These are phyloP conservation scores for Linepithema humile DNA, from an alignment of 1,140 invertebrate species.

Conservation along the genomic window DNA sequence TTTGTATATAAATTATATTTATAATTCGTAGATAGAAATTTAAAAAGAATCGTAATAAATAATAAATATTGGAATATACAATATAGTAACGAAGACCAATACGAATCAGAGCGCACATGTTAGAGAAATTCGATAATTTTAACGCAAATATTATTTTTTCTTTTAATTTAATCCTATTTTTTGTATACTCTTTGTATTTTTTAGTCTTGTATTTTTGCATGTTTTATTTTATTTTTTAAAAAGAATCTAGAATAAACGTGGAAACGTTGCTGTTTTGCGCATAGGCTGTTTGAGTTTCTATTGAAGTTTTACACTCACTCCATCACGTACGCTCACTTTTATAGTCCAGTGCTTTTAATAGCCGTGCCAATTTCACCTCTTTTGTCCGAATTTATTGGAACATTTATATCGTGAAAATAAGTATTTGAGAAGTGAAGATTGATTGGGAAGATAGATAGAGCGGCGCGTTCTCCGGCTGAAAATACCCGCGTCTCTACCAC, in stretches of 20 bases:
- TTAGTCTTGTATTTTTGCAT: no score
- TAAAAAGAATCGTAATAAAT: not conserved
- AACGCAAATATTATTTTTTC: no score
- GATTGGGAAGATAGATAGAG: not conserved
- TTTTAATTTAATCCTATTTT: no score
- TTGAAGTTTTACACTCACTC: no score
- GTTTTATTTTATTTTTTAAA: no score
- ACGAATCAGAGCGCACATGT: not conserved
- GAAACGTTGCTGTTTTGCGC: no score
- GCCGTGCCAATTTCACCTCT: not conserved
- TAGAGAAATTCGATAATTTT: no score
- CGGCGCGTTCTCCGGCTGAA: not conserved
- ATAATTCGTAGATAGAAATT: not conserved
- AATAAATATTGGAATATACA: not conserved
- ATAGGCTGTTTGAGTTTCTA: no score
- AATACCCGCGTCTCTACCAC: slow-evolving; percentile 24
- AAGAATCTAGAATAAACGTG: no score
- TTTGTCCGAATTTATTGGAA: not conserved
- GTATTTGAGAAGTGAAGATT: slow-evolving; percentile 11
- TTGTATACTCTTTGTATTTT: no score
- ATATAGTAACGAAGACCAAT: not conserved
- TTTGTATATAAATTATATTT: not conserved
- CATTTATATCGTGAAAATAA: not conserved
- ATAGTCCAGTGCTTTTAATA: not conserved
- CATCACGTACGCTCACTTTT: not conserved